Evolutionary conservation across 2,888 invertebrate species (phyloP), one percentile per base, ranked within the genome.

Genomic region (Hyalella azteca): DNA sequence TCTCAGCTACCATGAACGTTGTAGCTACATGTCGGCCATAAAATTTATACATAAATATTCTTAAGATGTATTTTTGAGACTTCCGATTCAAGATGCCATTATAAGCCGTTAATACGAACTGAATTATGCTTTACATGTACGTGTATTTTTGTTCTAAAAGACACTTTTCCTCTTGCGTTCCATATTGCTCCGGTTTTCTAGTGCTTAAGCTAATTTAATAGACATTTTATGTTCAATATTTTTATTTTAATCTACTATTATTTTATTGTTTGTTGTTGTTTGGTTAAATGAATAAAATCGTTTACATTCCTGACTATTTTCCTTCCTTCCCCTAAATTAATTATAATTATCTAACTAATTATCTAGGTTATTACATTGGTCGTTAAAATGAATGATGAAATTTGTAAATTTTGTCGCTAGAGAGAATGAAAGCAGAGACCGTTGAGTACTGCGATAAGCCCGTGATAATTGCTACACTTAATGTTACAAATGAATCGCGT

Each of bases 231-330:
- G 22, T 66, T 66, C 36, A 36, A 66, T 29, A 36, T 36, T 66
- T 66, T 32, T 66, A 54, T 66, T 66, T 66, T 66, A 22, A 5
- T 66, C 36, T 66, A n/a, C 66, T 66, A 36, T 29, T 66, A 66
- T 66, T 66, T 66, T 36, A 66, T 66, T 66, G 54, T 54, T 36
- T 66, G 66, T 66, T 66, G 66, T 36, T 66, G 66, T 66, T 54
- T 66, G 36, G 19, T 36, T 36, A 66, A 66, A 66, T 66, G 66
- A 66, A 66, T 66, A 66, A 66, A 66, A 29, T 66, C 36, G 29
- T 66, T 66, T 66, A 66, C 66, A 66, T 66, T 66, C 66, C 66
- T 26, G 29, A 66, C n/a, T 32, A 36, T 66, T 15, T 36, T 66
- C 19, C 39, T 26, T 66, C 36, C 45, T 11, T 45, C 45, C 45